Conservation (phyloP, 2,797 vertebrate genomes). For the Acanthopagrus latus region DNA sequence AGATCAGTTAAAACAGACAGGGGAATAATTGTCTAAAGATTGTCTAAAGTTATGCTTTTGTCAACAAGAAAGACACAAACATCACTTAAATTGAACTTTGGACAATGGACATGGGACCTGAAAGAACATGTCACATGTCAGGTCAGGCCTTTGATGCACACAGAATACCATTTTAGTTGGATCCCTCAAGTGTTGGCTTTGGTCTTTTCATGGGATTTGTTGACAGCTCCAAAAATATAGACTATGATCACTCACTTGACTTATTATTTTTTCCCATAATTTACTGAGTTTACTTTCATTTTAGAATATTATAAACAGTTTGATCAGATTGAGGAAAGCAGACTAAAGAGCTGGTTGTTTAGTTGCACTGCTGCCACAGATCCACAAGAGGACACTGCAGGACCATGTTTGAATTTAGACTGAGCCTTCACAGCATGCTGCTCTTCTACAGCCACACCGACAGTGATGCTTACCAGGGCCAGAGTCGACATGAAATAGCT, state of each 20-base stretch:
- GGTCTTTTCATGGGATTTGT: neutral
- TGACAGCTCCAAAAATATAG: neutral
- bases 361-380: constrained; percentile 39
- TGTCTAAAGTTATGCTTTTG: neutral
- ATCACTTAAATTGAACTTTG: neutral
- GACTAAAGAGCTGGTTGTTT: neutral
- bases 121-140: neutral
- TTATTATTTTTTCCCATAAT: neutral
- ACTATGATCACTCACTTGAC: neutral
- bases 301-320: neutral
- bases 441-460: neutral
- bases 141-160: neutral
- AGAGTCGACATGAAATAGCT: neutral
- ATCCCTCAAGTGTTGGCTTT: neutral
- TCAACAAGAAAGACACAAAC: constrained; percentile 1
- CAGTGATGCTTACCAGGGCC: neutral
- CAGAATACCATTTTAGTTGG: neutral
- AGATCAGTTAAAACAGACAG: neutral
- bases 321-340: neutral
- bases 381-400: constrained; percentile 76
- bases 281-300: neutral
- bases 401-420: constrained; percentile 8
- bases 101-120: neutral
- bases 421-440: neutral
- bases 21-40: too few relatives aligned